Evolutionary conservation across 2,113 vertebrate species (phyloP), one percentile per base, ranked within the genome.

Genomic region (Gobius niger): DNA sequence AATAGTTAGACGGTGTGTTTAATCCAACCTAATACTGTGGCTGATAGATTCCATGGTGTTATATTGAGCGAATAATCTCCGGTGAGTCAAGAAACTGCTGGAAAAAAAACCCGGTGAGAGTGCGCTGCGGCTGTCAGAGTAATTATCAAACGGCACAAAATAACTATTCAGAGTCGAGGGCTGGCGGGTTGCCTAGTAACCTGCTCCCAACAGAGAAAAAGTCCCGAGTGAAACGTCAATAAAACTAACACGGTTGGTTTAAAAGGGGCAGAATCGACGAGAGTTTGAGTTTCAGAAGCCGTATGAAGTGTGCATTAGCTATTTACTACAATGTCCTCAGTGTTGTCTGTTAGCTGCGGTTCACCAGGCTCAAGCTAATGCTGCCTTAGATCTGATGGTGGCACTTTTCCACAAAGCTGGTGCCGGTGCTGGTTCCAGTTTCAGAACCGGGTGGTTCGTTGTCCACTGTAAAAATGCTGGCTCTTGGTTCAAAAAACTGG

Each of bases 131-230:
- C 47, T 63, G 61, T 63, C 44, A 47, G 14, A 1, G 18, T 47
- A 63, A 63, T 63, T 63, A 47, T 63, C n/a, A 63, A 63, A 47
- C 7, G 42, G 61, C n/a, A 63, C 44, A 44, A 19, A 63, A 46
- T 47, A 60, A 60, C 44, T 63, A 46, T 47, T 10, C 11, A 46
- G 47, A 46, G n/a, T 46, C 10, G n/a, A 63, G 61, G 7, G 42
- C 13, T 47, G 41, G 61, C 61, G 19, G 42, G 60, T 63, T 63
- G n/a, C 60, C 60, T 47, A 63, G 60, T 44, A 63, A 63, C 60
- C 60, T 63, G 60, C 15, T 63, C n/a, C 61, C 61, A 47, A 47
- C 44, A 63, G 61, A 47, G 44, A 63, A 24, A 63, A 46, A 19
- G 61, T 63, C 61, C 2, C 11, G 11, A 18, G 16, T 13, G 15